These are phyloP conservation scores for Leucopternis melanops DNA, from an alignment of 2,113 vertebrate genomes.

Conservation along the genomic window DNA sequence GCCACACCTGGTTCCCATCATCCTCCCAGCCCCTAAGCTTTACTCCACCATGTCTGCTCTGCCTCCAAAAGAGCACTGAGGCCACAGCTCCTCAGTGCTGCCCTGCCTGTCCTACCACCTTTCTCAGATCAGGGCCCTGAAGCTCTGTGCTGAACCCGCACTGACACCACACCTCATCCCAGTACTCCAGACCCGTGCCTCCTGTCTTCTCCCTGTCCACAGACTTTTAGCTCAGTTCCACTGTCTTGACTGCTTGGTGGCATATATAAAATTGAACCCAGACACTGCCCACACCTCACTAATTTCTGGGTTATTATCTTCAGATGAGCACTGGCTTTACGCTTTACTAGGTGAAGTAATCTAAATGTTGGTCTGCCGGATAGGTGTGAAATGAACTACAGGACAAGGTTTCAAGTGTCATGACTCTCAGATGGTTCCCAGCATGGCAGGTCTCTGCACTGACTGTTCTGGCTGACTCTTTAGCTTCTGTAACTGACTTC, in stretches of 20 bases:
- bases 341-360: neutral
- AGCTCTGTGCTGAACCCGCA: neutral
- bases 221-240: neutral
- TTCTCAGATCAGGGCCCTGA: neutral
- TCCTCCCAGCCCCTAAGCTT: constrained; percentile 1
- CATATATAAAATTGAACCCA: neutral
- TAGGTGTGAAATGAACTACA: neutral
- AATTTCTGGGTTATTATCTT: neutral
- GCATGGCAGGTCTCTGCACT: neutral
- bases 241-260: neutral
- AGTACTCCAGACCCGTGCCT: neutral
- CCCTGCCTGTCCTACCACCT: neutral
- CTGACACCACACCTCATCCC: neutral
- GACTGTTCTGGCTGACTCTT: neutral
- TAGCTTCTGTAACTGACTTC: neutral
- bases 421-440: neutral
- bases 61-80: neutral
- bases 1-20: neutral
- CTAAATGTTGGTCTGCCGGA: neutral
- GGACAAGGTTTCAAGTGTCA: neutral
- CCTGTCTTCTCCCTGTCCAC: neutral
- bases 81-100: neutral
- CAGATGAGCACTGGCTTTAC: neutral
- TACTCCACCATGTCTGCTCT: neutral
- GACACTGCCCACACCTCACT: neutral